phyloP scores from a whole-genome alignment of 2,113 vertebrate species.

The Otolemur garnettii region DNA sequence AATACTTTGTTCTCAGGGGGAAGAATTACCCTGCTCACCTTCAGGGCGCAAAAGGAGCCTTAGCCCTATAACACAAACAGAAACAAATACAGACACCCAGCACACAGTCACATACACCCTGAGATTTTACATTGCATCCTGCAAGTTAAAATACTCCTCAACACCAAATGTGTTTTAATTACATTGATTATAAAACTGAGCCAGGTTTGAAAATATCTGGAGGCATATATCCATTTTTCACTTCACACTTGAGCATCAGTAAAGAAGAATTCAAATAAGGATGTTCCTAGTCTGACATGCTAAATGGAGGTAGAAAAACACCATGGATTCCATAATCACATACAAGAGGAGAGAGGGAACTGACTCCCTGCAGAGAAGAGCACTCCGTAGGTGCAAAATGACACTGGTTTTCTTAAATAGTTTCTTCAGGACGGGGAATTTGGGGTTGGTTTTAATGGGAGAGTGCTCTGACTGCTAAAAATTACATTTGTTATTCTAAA shows the following conservation, averaged over 20 bases:
- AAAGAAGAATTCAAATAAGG: slow-evolving; percentile 61
- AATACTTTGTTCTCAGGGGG: not conserved
- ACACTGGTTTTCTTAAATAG: not conserved
- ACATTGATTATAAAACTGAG: slow-evolving; percentile 26
- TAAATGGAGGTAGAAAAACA: not conserved
- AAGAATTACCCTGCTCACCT: not conserved
- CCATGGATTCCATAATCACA: not conserved
- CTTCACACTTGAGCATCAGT: slow-evolving; percentile 25
- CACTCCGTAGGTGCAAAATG: not conserved
- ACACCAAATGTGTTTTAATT: slow-evolving; percentile 54
- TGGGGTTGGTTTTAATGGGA: not conserved
- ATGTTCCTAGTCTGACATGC: slow-evolving; percentile 61
- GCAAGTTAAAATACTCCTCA: not conserved
- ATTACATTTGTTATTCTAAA: not conserved
- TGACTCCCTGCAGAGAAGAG: not conserved
- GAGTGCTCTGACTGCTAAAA: not conserved
- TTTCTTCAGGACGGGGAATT: not conserved
- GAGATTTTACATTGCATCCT: slow-evolving; percentile 37
- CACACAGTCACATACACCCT: not conserved
- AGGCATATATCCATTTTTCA: slow-evolving; percentile 64
- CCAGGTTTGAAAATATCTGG: slow-evolving; percentile 65
- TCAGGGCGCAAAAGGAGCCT: not conserved
- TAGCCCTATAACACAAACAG: not conserved
- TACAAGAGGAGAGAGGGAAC: not conserved
- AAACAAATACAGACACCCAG: not conserved